These are phyloP conservation scores for Schrankia costaestrigalis DNA, from an alignment of 2,888 invertebrate genomes.

Conservation along the genomic window DNA sequence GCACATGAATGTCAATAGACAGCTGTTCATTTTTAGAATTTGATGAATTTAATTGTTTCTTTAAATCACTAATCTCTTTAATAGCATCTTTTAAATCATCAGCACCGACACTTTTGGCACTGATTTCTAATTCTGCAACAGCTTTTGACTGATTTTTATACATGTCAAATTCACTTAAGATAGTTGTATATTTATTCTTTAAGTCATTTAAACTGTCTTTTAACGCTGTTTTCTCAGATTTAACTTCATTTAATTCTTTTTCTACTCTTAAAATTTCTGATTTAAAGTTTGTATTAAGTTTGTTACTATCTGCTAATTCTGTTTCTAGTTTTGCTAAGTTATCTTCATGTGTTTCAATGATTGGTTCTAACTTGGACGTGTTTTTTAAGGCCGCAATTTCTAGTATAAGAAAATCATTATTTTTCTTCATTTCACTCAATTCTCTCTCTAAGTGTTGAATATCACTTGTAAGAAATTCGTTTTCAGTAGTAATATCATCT, in stretches of 20 bases:
- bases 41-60: conserved; percentile 51
- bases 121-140: conserved; percentile 72
- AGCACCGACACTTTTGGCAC: conserved; percentile 46
- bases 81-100: conserved; percentile 49
- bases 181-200: conserved; percentile 75
- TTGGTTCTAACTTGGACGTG: conserved; percentile 84
- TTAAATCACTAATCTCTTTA: conserved; percentile 66
- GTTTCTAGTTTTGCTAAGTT: conserved; percentile 82
- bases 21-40: conserved; percentile 72
- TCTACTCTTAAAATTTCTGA: conserved; percentile 81
- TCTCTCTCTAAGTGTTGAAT: conserved; percentile 81
- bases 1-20: conserved; percentile 74
- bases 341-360: conserved; percentile 87
- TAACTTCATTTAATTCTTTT: conserved; percentile 72
- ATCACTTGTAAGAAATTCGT: conserved; percentile 71
- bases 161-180: conserved; percentile 66
- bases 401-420: conserved; percentile 84
- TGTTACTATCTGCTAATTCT: conserved; percentile 83
- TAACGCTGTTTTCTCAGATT: conserved; percentile 63
- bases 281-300: conserved; percentile 81
- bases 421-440: conserved; percentile 83
- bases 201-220: conserved; percentile 76
- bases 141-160: conserved; percentile 70
- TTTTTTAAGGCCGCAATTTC: conserved; percentile 84
- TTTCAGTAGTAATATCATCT: conserved; percentile 76